phyloP scores from a whole-genome alignment of 1,140 invertebrate species.

The Solenopsis fugax region DNA sequence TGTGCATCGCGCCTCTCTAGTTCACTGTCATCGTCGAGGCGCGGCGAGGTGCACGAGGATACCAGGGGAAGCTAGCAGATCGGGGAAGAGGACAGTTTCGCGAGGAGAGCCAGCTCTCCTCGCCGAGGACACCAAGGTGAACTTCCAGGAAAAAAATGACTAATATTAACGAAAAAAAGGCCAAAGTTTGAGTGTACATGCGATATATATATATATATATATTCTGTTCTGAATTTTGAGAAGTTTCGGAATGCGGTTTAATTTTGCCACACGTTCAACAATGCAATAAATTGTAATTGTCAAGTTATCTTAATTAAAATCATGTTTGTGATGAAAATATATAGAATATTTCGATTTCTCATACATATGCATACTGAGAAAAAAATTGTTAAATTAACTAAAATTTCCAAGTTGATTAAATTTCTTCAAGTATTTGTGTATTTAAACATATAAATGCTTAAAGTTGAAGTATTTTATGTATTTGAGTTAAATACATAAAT shows the following conservation, averaged over 20 bases:
- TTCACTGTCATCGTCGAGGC: constrained; percentile 73
- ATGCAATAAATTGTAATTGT: not conserved
- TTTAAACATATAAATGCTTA: no score
- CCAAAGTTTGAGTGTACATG: not conserved
- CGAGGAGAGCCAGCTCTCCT: constrained; percentile 53
- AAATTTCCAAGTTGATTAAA: no score
- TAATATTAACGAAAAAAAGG: not conserved
- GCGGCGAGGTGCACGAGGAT: not conserved
- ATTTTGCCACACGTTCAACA: not conserved
- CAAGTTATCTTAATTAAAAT: not conserved
- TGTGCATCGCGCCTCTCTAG: constrained; percentile 64
- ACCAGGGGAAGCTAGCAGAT: constrained; percentile 10
- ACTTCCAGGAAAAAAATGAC: not conserved
- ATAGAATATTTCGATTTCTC: not conserved
- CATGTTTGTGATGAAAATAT: not conserved
- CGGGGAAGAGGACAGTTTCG: constrained; percentile 53
- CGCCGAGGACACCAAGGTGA: constrained; percentile 52
- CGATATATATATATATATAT: no score
- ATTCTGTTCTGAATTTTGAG: not conserved
- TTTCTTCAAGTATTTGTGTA: no score
- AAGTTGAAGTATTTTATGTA: no score
- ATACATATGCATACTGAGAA: no score
- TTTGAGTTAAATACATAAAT: no score
- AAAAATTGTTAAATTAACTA: no score
- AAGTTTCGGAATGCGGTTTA: not conserved